Conservation (phyloP, 2,113 vertebrate genomes). For the Elaphurus davidianus region DNA sequence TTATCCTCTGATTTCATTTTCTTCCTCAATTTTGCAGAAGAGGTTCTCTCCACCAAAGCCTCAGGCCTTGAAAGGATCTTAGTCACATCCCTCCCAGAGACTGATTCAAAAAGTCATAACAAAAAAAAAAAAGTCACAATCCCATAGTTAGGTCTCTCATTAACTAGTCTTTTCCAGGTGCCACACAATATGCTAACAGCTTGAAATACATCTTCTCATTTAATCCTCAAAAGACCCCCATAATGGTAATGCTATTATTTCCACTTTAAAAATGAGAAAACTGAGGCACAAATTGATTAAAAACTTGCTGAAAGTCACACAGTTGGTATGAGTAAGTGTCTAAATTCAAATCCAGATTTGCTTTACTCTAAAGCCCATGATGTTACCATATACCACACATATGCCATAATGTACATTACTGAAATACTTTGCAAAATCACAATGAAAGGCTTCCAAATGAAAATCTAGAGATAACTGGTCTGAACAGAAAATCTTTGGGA, state of each 20-base stretch:
- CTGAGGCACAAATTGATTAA: not conserved
- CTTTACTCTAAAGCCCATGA: not conserved
- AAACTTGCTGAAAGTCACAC: not conserved
- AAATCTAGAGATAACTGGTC: not conserved
- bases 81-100: not conserved
- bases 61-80: not conserved
- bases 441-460: not conserved
- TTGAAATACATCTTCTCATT: not conserved
- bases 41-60: not conserved
- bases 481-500: not conserved
- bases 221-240: not conserved
- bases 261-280: constrained; percentile 16
- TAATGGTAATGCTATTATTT: not conserved
- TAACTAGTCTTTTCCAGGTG: not conserved
- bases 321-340: not conserved
- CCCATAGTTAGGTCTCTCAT: not conserved
- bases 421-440: not conserved
- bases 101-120: not conserved
- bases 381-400: not conserved
- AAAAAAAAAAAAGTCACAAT: not conserved
- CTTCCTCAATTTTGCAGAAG: not conserved
- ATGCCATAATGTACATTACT: not conserved
- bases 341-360: not conserved
- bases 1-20: not conserved
- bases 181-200: not conserved